These are phyloP conservation scores for Eupithecia subumbrata DNA, from an alignment of 2,888 invertebrate genomes.

Conservation along the genomic window DNA sequence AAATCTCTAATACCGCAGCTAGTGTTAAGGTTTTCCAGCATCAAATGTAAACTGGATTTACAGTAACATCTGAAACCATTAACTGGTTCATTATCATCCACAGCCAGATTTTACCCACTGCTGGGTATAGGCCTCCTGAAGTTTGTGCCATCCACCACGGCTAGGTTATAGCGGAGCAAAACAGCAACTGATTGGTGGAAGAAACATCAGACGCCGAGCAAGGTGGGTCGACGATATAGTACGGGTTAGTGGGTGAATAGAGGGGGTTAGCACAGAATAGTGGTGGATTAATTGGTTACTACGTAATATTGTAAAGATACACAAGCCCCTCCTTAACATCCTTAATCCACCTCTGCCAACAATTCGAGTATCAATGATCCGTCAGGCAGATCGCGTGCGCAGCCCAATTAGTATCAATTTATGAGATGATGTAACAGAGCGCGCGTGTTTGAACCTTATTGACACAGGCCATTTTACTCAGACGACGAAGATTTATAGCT, in stretches of 20 bases:
- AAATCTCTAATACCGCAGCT: neutral
- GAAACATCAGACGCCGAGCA: too few relatives aligned
- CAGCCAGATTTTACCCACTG: too few relatives aligned
- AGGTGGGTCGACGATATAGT: too few relatives aligned
- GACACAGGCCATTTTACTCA: conserved; percentile 4
- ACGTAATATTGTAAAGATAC: neutral
- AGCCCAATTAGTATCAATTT: conserved; percentile 46
- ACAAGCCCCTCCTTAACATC: neutral
- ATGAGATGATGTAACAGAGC: conserved; percentile 28
- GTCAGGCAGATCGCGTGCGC: conserved; percentile 46
- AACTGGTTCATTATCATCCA: too few relatives aligned
- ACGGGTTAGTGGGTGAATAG: too few relatives aligned
- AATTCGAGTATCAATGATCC: conserved; percentile 39
- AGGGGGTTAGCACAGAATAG: too few relatives aligned
- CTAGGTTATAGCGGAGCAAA: too few relatives aligned
- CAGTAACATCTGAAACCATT: neutral
- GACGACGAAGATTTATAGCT: neutral
- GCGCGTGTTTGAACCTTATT: conserved; percentile 19
- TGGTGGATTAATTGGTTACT: neutral
- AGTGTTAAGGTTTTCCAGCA: neutral
- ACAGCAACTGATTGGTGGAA: too few relatives aligned
- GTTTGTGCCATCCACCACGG: too few relatives aligned
- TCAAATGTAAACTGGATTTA: neutral
- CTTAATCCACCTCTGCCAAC: conserved; percentile 24
- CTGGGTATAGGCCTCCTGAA: too few relatives aligned